phyloP scores from a whole-genome alignment of 2,888 invertebrate genomes.

The Deroplatys truncata region DNA sequence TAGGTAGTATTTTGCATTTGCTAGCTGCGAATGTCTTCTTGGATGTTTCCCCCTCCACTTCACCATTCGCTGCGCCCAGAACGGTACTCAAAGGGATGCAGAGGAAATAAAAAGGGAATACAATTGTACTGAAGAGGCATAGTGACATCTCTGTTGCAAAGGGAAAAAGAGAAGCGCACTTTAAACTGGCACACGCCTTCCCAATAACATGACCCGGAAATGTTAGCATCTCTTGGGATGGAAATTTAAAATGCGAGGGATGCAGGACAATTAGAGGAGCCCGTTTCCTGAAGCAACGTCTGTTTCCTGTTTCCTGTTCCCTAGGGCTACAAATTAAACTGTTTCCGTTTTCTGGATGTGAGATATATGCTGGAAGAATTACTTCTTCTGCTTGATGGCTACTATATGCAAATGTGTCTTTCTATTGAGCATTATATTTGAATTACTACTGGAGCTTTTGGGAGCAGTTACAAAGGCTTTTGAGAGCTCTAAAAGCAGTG shows the following conservation, averaged over 20 bases:
- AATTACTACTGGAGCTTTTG: background rate
- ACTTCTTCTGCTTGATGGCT: background rate
- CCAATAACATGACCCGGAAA: background rate
- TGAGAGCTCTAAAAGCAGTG: no score
- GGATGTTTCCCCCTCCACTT: background rate
- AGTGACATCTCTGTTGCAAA: background rate
- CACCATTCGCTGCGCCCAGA: background rate
- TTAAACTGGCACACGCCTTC: background rate
- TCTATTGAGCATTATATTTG: background rate
- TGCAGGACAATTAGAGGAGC: background rate
- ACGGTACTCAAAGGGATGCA: background rate
- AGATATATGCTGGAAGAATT: background rate
- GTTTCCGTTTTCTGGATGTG: background rate
- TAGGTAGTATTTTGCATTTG: no score
- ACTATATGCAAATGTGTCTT: background rate
- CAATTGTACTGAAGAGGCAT: background rate
- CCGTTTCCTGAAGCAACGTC: background rate
- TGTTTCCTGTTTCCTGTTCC: background rate
- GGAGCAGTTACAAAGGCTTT: no score
- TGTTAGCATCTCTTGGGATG: background rate
- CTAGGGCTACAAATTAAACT: background rate
- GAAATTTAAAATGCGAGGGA: background rate
- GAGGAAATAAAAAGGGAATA: background rate
- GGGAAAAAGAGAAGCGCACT: background rate
- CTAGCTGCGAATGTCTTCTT: background rate